Percentiles rank a stretch among this genome's conserved stretches.
Conservation (phyloP, 2,113 vertebrate species). For the Albula goreensis region DNA sequence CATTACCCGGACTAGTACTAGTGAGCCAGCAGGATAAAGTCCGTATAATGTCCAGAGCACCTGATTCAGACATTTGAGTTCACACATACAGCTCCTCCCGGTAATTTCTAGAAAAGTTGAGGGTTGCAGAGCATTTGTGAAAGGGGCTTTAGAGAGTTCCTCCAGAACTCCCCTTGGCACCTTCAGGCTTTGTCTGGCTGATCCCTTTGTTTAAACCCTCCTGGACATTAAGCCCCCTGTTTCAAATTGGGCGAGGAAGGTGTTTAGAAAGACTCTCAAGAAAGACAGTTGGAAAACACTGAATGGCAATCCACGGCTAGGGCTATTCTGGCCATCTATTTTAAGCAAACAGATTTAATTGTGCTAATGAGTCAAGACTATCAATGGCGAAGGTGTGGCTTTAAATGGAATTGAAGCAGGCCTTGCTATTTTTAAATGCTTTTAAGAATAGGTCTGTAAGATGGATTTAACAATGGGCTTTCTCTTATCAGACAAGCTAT, state of each 20-base stretch:
- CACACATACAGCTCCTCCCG: no score
- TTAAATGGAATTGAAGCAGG: conserved; percentile 48
- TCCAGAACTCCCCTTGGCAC: not conserved
- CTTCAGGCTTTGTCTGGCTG: not conserved
- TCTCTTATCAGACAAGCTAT: not conserved
- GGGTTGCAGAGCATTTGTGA: no score
- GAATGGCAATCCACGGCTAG: conserved; percentile 39
- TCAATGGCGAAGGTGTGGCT: conserved; percentile 54
- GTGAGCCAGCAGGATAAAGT: no score
- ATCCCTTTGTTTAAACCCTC: not conserved
- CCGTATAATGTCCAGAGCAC: no score
- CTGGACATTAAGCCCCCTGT: not conserved
- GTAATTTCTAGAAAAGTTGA: no score
- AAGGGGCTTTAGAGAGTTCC: not conserved
- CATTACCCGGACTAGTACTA: no score
- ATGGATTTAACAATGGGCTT: conserved; percentile 6
- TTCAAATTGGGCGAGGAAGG: not conserved
- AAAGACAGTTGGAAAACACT: not conserved
- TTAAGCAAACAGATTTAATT: conserved; percentile 63
- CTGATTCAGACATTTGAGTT: no score
- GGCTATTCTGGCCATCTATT: conserved; percentile 55
- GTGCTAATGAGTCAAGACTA: conserved; percentile 56
- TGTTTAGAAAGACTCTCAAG: conserved; percentile 4
- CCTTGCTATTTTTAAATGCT: conserved; percentile 53
- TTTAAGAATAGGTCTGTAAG: not conserved